Base-by-base conservation (phyloP, 2,888 invertebrate genomes). In the Philaethria dido region DNA sequence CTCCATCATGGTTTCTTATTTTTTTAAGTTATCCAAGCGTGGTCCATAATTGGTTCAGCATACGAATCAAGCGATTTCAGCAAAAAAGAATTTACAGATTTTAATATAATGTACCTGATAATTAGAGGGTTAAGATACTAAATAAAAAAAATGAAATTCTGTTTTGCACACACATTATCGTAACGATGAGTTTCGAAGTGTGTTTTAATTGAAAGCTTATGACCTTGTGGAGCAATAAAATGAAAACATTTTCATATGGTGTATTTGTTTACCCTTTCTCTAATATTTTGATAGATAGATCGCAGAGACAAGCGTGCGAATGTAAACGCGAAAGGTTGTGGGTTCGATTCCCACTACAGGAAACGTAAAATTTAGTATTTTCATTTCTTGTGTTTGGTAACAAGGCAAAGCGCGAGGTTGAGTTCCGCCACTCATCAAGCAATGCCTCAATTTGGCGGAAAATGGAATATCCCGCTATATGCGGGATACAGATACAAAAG, bases 161-260 rank as follows among this genome's bases (percentile, higher is more conserved):
- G 86, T 84, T 87, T 85, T 82, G 78, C 82, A 87, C 85, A 87
- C 87, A 85, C 83, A 83, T 80, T 75, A 78, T 82, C 81, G 77
- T 84, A 81, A 80, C 77, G 75, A 78, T 82, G 80, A 77, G 80
- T 80, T 79, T 81, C 80, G 75, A 78, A 78, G 80, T 82, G 82
- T 85, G 84, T 83, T 83, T 83, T 83, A 82, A 75, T 81, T 82
- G 82, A 79, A 84, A 79, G 86, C 87, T 86, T 87, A 79, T 82
- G 84, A 85, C 81, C 82, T 84, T 84, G 83, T 86, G 86, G 85
- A 87, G 87, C 87, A 87, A 87, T 87, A 87, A 87, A 87, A 80
- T 78, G 80, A 85, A 85, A 87, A 81, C 80, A 85, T 87, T 86
- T 87, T 80, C 84, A 85, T 74, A 71, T 78, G 68, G 77, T 54